Evolutionary conservation across 2,797 vertebrate genomes (phyloP), one percentile per base, ranked within the genome.

Genomic region (Vultur gryphus): DNA sequence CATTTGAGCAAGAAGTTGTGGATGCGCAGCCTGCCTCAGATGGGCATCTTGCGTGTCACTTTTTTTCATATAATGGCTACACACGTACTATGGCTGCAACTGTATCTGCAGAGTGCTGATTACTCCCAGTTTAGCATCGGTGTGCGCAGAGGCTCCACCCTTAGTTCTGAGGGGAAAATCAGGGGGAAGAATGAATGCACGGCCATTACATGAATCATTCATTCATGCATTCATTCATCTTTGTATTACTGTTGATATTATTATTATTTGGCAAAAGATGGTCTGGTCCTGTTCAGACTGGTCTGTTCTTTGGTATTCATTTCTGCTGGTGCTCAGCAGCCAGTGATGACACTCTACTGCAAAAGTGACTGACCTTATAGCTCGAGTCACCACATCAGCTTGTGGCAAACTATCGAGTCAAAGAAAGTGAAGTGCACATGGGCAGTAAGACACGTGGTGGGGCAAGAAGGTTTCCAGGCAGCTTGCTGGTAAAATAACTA

Each of bases 161-260:
- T 70, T 41, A 62, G 28, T 37, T 91, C 39, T 0, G 1, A 77
- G 71, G 58, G 58, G 67, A 44, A 66, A 87, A 54, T 3, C 33
- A 20, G 28, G 33, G 44, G 52, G 72, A 78, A 90, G 72, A 65
- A 52, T 16, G 46, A 65, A 71, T 79, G 61, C 41, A 28, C 0
- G 13, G 88, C 46, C 70, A 25, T 76, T 43, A 9, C 15, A 31
- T 43, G 69, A 91, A 79, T 78, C 39, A 75, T 76, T 87, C 94
- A 93, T 93, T 84, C 90, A 84, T 44, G 28, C 39, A 20, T 72
- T 75, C 73, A 87, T 95, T 89, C 67, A 78, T 61, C 62, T 69
- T 46, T 33, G 11, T 29, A 37, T 66, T 69, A 28, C 58, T n/a
- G 46, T 39, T 62, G 35, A 18, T 64, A 11, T 16, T 33, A 25